Conservation (phyloP, 2,797 vertebrate genomes). For the Caiman crocodilus region DNA sequence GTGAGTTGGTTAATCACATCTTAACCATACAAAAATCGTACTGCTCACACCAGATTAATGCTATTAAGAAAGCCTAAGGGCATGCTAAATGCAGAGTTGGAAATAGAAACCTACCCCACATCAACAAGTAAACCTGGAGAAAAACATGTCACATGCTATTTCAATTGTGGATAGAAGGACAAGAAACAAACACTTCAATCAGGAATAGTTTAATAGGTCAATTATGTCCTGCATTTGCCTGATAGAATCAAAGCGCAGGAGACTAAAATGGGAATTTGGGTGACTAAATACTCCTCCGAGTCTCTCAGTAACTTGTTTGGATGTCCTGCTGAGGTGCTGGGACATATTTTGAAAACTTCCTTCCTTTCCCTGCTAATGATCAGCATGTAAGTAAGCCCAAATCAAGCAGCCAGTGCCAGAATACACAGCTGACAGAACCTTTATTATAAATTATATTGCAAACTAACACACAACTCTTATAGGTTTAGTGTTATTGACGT, state of each 20-base stretch:
- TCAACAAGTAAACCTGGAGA: not conserved
- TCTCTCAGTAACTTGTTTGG: not conserved
- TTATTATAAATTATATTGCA: not conserved
- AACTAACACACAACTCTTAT: not conserved
- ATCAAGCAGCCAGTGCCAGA: accelerated
- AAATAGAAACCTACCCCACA: not conserved
- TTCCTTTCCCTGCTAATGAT: not conserved
- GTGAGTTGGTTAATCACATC: not conserved
- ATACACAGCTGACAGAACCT: not conserved
- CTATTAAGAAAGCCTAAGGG: not conserved
- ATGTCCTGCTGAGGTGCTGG: not conserved
- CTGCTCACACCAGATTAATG: not conserved
- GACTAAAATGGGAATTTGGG: accelerated
- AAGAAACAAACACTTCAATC: not conserved
- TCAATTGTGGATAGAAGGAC: not conserved
- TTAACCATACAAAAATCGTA: slow-evolving; percentile 41
- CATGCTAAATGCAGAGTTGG: slow-evolving; percentile 43
- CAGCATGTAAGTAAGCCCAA: accelerated
- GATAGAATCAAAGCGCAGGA: not conserved
- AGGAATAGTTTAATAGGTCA: not conserved
- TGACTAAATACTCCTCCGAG: not conserved
- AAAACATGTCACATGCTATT: not conserved
- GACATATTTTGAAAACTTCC: not conserved
- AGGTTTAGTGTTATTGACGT: not conserved
- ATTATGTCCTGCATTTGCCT: accelerated